Base-by-base conservation (phyloP, 2,797 vertebrate species). In the Hippopotamyrus pictus region DNA sequence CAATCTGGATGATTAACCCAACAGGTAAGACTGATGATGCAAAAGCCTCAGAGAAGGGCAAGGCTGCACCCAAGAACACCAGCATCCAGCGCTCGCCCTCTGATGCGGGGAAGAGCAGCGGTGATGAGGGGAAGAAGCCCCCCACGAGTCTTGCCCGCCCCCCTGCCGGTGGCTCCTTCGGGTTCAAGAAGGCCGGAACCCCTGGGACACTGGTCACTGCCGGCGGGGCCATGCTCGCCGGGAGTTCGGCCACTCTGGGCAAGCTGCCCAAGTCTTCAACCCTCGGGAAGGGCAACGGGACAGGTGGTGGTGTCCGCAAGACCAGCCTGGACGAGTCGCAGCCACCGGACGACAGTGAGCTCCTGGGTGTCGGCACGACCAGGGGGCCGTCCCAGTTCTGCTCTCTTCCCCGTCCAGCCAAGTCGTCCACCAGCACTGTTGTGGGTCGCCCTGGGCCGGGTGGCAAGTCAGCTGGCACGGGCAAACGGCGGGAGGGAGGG, bases 301-400 rank as follows among this genome's bases (percentile, higher is more conserved):
- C 48, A 22, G 22, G 79, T 12, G 96, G 96, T 0, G 97, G 97
- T 0, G 97, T 95, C 5, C 95, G 99, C 5, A 99, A 99, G 94
- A 99, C 98, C 0, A 99, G 99, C 90, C 92, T 99, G 89, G 99
- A 99, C 0, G 98, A 97, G 50, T 98, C 98, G 0, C 97, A 98
- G 92, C 98, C 98, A 82, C 96, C 98, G 92, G 99, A 99, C 0
- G 98, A 99, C 0, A 97, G 95, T 0, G 92, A 97, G 17, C 92
- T 98, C 88, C 95, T 98, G 0, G 92, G 96, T 53, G 97, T 95
- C 90, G 93, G 96, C 0, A 95, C 93, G 4, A 44, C 37, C 86
- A 37, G 88, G 8, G 86, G 14, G 3, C 79, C 89, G 17, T 94
- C 97, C 53, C 97, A 97, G 41, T 98, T 97, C 91, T 96, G 97